Percentiles rank a stretch among this genome's conserved stretches.
phyloP scores from a whole-genome alignment of 1,140 invertebrate genomes.

The Drosophila pruinosa region DNA sequence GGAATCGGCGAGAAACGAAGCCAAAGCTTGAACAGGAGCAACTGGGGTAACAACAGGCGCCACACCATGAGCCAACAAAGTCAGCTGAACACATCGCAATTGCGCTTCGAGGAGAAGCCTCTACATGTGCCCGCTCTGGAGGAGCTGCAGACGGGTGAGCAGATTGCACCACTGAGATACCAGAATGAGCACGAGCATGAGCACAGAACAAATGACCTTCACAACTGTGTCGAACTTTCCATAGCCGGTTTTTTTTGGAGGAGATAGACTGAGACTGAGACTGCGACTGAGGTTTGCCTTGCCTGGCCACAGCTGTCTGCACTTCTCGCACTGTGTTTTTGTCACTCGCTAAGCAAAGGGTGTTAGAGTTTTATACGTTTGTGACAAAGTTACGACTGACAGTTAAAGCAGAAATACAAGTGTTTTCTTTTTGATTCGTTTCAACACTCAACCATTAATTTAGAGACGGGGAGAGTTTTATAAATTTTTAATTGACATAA shows the following conservation, averaged over 20 bases:
- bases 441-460: too few relatives aligned
- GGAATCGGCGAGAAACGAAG: not conserved
- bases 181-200: slow-evolving; percentile 29
- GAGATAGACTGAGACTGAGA: too few relatives aligned
- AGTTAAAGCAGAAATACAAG: not conserved
- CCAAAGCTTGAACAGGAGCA: not conserved
- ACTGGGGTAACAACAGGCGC: not conserved
- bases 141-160: slow-evolving; percentile 84
- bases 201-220: slow-evolving; percentile 66
- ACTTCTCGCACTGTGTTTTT: not conserved
- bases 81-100: slow-evolving; percentile 58
- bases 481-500: too few relatives aligned
- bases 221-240: slow-evolving; percentile 64
- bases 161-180: not conserved
- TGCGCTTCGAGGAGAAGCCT: slow-evolving; percentile 82
- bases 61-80: slow-evolving; percentile 57
- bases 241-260: slow-evolving; percentile 62
- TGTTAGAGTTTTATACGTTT: not conserved
- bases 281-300: not conserved
- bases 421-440: too few relatives aligned
- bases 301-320: not conserved
- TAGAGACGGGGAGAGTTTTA: too few relatives aligned
- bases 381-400: not conserved
- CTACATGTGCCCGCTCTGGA: slow-evolving; percentile 83
- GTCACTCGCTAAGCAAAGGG: not conserved